Conservation (phyloP, 2,888 invertebrate genomes). For the Melipona beecheii region DNA sequence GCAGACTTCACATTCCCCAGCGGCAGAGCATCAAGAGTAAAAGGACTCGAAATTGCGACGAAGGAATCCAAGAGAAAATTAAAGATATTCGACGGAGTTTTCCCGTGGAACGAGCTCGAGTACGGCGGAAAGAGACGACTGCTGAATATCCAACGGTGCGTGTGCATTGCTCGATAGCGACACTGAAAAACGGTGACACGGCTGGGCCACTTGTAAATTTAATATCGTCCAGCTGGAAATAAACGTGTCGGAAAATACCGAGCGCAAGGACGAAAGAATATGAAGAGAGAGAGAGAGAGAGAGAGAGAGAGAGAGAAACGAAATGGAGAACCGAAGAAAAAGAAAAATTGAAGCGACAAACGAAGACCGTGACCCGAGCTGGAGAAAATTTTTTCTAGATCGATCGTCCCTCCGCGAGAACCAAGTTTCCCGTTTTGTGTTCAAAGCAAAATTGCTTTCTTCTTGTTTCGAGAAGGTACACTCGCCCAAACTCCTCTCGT, state of each 20-base stretch:
- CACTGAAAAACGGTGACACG: conserved; percentile 49
- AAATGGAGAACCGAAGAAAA: not conserved
- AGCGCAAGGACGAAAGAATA: no score
- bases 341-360: not conserved
- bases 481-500: not conserved
- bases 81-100: no score
- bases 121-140: not conserved
- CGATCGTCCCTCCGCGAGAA: conserved; percentile 2
- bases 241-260: conserved; percentile 40
- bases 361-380: conserved; percentile 12
- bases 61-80: not conserved
- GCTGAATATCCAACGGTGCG: conserved; percentile 50
- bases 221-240: conserved; percentile 68
- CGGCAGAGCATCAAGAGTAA: no score
- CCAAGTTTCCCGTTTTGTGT: not conserved
- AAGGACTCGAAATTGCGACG: not conserved
- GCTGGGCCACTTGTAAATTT: conserved; percentile 64
- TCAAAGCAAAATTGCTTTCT: not conserved
- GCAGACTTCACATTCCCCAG: no score
- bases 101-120: not conserved
- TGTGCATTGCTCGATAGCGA: conserved; percentile 53
- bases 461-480: not conserved
- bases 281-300: no score
- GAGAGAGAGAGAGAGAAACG: no score
- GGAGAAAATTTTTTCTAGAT: conserved; percentile 14